phyloP scores from a whole-genome alignment of 1,140 invertebrate genomes.

The Diploscapter pachys region DNA sequence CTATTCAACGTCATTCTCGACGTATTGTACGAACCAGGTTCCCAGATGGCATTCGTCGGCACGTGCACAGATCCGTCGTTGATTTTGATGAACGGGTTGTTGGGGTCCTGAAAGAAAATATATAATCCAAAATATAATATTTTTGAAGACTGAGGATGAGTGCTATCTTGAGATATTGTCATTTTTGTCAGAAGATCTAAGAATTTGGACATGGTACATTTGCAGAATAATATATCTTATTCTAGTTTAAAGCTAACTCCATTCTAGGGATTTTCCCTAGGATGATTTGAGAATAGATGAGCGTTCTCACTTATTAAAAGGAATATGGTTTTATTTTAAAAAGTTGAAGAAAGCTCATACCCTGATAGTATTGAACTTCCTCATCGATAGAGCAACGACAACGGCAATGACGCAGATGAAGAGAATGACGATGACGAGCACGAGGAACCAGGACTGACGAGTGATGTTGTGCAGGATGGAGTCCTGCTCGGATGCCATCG shows the following conservation, averaged over 20 bases:
- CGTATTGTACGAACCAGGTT: constrained; percentile 23
- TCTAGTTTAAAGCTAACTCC: too few relatives aligned
- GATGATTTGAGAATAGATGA: too few relatives aligned
- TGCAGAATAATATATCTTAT: too few relatives aligned
- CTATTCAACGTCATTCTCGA: constrained; percentile 30
- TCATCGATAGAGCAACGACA: constrained; percentile 18
- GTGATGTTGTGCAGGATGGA: constrained; percentile 15
- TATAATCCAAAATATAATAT: too few relatives aligned
- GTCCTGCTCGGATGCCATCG: constrained; percentile 27
- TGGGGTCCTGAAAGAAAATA: constrained; percentile 14
- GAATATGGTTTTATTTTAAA: not conserved
- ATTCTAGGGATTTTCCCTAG: too few relatives aligned
- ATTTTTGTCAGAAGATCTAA: too few relatives aligned
- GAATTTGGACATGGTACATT: too few relatives aligned
- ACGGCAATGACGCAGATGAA: constrained; percentile 24
- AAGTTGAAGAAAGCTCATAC: not conserved
- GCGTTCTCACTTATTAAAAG: too few relatives aligned
- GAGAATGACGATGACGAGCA: constrained; percentile 12
- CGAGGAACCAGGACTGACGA: constrained; percentile 6
- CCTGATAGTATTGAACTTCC: constrained; percentile 3
- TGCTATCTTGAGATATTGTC: too few relatives aligned
- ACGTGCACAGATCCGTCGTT: constrained; percentile 50
- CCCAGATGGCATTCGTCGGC: constrained; percentile 31
- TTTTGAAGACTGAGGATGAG: too few relatives aligned
- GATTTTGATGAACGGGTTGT: constrained; percentile 53